Evolutionary conservation across 2,888 invertebrate genomes (phyloP), one percentile per base, ranked within the genome.

Genomic region (Coenonympha glycerion): DNA sequence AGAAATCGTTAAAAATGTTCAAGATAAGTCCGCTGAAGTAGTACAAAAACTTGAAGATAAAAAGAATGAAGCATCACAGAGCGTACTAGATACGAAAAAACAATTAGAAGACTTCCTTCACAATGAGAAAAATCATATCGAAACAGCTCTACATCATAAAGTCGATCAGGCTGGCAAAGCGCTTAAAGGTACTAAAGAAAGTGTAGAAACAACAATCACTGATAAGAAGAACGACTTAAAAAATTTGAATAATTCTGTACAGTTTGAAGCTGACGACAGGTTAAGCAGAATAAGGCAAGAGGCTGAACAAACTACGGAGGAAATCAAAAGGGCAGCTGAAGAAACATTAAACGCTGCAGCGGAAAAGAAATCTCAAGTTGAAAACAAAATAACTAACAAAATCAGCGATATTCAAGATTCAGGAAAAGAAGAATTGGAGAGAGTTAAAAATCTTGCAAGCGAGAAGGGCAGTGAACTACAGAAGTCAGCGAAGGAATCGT

Each of bases 241-340:
- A 40, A 61, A 65, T 15, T 60, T 62, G 22, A 64, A 64, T 52
- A 59, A 61, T 36, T 48, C 60, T 37, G 61, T 80, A 36, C 65
- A 76, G 62, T 60, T 58, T 15, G 65, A 61, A 36, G 65, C 66
- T 5, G 63, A 62, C 39, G 72, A 64, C n/a, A 73, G 86, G 65
- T 52, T 86, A 16, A 79, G 79, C 34, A 77, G 76, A 63, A 84
- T 87, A 76, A 73, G 78, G 52, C 73, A 79, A 58, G 84, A 87
- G 59, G 86, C 86, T 3, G 80, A 84, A 69, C 62, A 71, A 22
- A 75, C 86, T 0, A 84, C 86, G 0, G 81, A 87, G n/a, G 73
- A 85, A 63, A 86, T 87, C 33, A 85, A 79, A 56, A 76, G 76
- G 66, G 66, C 79, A 0, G 85, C 85, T 1, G 84, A 85, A 62